A percentile compares a stretch with the other conserved stretches of the same genome.
Evolutionary conservation across 2,888 invertebrate genomes (phyloP).

Genomic region (Cylloceria caligata): DNA sequence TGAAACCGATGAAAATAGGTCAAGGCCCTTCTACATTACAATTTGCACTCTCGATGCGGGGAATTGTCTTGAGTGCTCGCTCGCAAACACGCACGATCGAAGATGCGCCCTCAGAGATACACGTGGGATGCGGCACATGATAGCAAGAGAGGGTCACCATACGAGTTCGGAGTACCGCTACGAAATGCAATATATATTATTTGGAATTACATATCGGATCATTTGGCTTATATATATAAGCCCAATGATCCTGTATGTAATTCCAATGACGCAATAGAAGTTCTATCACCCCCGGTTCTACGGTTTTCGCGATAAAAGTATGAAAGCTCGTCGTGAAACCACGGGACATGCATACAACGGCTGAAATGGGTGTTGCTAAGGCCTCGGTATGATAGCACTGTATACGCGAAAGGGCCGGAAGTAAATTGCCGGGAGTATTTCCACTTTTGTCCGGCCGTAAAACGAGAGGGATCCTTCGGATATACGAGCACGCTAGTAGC

Average conservation of each 20-base stretch:
- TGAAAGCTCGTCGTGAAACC: slow-evolving; percentile 16
- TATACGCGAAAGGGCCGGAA: slow-evolving; percentile 60
- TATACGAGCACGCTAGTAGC: slow-evolving; percentile 44
- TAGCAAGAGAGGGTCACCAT: neutral
- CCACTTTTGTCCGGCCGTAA: slow-evolving; percentile 61
- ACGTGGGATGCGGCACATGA: neutral
- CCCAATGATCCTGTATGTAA: neutral
- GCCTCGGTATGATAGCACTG: slow-evolving; percentile 22
- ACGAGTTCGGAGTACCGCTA: neutral
- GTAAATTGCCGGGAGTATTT: slow-evolving; percentile 52
- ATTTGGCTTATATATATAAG: too few relatives aligned
- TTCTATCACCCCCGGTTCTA: too few relatives aligned
- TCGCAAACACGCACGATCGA: slow-evolving; percentile 21
- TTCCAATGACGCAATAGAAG: too few relatives aligned
- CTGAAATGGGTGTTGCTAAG: neutral
- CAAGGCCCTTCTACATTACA: neutral
- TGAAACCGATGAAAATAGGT: slow-evolving; percentile 28
- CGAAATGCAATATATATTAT: neutral
- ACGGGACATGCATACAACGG: neutral
- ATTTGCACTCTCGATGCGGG: neutral
- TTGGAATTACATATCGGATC: too few relatives aligned
- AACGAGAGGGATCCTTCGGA: slow-evolving; percentile 58
- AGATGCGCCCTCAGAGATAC: slow-evolving; percentile 2
- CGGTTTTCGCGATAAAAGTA: slow-evolving; percentile 20
- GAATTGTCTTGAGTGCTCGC: slow-evolving; percentile 7